These are phyloP conservation scores for Mesembrinibis cayennensis DNA, from an alignment of 2,113 vertebrate species.

Conservation along the genomic window DNA sequence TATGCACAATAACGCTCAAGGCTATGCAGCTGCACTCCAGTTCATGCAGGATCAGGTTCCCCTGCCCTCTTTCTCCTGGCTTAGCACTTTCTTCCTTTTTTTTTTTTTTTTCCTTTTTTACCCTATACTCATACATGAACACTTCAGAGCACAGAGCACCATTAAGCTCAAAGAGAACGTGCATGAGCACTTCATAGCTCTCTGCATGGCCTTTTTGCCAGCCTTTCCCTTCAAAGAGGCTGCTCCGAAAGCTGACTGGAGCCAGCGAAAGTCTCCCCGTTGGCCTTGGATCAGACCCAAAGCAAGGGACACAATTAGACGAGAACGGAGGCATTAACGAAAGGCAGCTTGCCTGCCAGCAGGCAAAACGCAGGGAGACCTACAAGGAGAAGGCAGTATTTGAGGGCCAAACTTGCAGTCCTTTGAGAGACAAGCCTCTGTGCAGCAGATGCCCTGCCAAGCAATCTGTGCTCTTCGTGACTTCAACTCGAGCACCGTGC, in stretches of 20 bases:
- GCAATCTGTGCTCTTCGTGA: background rate
- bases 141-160: background rate
- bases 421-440: background rate
- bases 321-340: background rate
- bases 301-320: background rate
- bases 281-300: conserved; percentile 10
- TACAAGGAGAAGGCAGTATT: background rate
- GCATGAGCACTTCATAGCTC: background rate
- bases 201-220: background rate
- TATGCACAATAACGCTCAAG: conserved; percentile 35
- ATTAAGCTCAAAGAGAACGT: background rate
- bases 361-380: background rate
- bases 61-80: conserved; percentile 55
- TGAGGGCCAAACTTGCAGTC: background rate
- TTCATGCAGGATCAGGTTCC: conserved; percentile 66
- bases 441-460: fast-evolving
- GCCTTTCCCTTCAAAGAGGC: background rate
- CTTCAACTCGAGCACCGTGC: background rate
- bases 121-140: background rate
- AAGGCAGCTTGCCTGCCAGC: background rate
- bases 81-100: conserved; percentile 2
- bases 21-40: conserved; percentile 64
- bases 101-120: background rate
- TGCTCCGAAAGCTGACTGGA: background rate
- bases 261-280: background rate